A percentile compares a stretch with the other conserved stretches of the same genome.
These are phyloP conservation scores for Echinarachnius parma DNA, from an alignment of 53 echinoderm and acorn worm genomes.

Conservation along the genomic window DNA sequence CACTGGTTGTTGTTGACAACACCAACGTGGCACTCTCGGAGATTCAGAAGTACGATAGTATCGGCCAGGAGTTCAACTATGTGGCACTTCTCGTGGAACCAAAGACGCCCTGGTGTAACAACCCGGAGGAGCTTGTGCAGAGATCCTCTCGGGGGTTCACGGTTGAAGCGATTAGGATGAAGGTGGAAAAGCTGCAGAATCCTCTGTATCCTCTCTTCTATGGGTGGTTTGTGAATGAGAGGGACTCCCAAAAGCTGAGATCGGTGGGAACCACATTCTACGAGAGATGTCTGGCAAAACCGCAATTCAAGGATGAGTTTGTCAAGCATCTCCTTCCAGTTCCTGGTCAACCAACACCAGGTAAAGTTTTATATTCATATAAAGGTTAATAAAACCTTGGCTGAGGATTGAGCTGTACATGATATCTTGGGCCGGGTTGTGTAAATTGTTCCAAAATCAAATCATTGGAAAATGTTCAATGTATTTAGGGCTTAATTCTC, in stretches of 20 bases:
- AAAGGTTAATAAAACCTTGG: no score
- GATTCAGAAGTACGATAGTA: conserved; percentile 35
- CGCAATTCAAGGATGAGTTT: conserved; percentile 67
- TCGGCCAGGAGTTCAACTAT: conserved; percentile 56
- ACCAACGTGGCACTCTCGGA: conserved; percentile 25
- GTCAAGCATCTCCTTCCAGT: conserved; percentile 51
- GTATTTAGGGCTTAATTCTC: no score
- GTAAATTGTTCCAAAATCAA: no score
- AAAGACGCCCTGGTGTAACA: conserved; percentile 21
- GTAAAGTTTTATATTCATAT: no score
- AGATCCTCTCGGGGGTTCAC: conserved; percentile 12
- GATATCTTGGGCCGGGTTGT: no score
- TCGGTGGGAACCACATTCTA: conserved; percentile 31
- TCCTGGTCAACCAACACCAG: conserved; percentile 9
- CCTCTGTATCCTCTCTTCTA: conserved; percentile 66
- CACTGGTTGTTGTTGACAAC: conserved; percentile 57
- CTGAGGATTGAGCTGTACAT: no score
- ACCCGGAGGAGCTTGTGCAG: conserved; percentile 1
- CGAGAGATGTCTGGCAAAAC: conserved; percentile 21
- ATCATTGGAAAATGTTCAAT: no score
- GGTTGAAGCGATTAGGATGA: background rate
- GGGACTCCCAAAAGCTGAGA: conserved; percentile 50
- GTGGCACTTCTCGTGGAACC: conserved; percentile 51
- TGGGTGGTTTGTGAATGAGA: conserved; percentile 71
- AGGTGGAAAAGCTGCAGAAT: conserved; percentile 7